Conservation (phyloP, 2,113 vertebrate genomes). For the Platichthys stellatus region DNA sequence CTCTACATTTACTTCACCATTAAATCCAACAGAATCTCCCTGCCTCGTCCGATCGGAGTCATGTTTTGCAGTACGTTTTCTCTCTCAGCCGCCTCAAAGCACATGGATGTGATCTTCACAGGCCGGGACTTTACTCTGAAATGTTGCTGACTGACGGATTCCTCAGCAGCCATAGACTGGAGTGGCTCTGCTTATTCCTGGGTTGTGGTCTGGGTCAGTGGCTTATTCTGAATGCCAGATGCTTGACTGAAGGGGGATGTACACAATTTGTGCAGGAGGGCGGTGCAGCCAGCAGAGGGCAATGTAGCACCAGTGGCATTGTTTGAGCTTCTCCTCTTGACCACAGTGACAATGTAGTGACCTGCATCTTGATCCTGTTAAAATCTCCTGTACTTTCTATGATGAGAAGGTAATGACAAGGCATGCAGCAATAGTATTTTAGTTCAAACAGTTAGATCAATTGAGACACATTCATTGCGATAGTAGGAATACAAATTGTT, state of each 20-base stretch:
- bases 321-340: background rate
- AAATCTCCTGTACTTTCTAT: conserved; percentile 19
- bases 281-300: conserved; percentile 67
- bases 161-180: conserved; percentile 71
- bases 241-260: conserved; percentile 48
- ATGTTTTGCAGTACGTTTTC: conserved; percentile 19
- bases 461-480: too few species aligned
- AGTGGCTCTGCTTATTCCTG: conserved; percentile 73
- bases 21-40: conserved; percentile 13
- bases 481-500: too few species aligned
- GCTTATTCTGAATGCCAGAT: conserved; percentile 76
- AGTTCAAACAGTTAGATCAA: too few species aligned
- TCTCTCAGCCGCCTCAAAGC: conserved; percentile 34
- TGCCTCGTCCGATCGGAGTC: conserved; percentile 2
- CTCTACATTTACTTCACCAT: conserved; percentile 4
- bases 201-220: conserved; percentile 66
- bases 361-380: conserved; percentile 45
- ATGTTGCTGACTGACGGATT: conserved; percentile 80
- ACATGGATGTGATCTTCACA: conserved; percentile 55
- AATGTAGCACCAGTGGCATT: conserved; percentile 31
- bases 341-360: conserved; percentile 21
- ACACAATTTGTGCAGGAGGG: conserved; percentile 15
- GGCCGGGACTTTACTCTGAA: conserved; percentile 54
- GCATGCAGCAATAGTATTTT: background rate
- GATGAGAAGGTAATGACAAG: background rate